These are phyloP conservation scores for Sabatieria punctata DNA, from an alignment of 2,888 invertebrate genomes.

Conservation along the genomic window DNA sequence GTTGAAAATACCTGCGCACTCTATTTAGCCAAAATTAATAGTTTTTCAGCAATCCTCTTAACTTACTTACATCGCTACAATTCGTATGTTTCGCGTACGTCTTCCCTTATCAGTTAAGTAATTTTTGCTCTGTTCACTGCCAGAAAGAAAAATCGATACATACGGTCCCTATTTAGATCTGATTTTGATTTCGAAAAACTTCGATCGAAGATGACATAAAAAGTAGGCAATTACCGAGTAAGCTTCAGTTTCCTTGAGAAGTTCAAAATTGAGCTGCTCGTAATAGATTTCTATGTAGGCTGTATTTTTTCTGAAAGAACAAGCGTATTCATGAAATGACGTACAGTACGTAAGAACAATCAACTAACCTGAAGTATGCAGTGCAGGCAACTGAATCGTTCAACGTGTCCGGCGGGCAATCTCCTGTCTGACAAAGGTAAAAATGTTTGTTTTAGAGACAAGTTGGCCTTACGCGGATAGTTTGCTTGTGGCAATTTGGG, in stretches of 20 bases:
- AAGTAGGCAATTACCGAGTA: conserved; percentile 20
- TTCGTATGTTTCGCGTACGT: too few species aligned
- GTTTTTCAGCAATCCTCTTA: too few species aligned
- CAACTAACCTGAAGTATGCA: neutral
- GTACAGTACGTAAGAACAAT: neutral
- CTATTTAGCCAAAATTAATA: too few species aligned
- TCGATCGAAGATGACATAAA: too few species aligned
- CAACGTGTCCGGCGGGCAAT: neutral
- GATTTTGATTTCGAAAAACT: too few species aligned
- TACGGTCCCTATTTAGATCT: too few species aligned
- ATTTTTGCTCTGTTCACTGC: too few species aligned
- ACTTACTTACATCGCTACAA: too few species aligned
- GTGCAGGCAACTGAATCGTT: neutral
- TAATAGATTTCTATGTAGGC: conserved; percentile 26
- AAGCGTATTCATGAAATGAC: neutral
- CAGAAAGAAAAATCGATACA: too few species aligned
- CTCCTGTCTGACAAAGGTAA: neutral
- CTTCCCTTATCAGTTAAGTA: too few species aligned
- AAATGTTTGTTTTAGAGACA: neutral
- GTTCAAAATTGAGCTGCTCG: conserved; percentile 30
- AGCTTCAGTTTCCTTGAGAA: conserved; percentile 25
- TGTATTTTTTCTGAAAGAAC: conserved; percentile 9
- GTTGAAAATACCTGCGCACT: too few species aligned
- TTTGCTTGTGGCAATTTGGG: neutral
- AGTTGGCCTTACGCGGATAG: neutral